phyloP scores from a whole-genome alignment of 1,140 invertebrate species.

The Drosophila triauraria region DNA sequence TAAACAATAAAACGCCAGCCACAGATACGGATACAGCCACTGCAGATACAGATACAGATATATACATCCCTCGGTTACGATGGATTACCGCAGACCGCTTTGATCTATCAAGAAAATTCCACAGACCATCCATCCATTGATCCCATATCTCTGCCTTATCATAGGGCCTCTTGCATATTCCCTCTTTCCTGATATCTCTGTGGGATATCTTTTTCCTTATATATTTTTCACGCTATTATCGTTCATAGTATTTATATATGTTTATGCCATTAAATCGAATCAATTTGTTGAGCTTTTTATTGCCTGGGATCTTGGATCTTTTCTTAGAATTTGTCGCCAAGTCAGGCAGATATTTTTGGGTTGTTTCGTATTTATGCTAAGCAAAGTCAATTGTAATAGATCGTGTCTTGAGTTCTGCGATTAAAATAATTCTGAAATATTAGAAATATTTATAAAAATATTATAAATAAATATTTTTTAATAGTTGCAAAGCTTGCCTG shows the following conservation, averaged over 20 bases:
- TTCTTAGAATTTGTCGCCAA: not conserved
- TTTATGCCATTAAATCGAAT: not conserved
- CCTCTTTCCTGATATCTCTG: not conserved
- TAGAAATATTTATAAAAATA: too few relatives aligned
- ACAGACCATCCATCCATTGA: not conserved
- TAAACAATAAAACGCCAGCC: slow-evolving; percentile 55
- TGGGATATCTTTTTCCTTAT: not conserved
- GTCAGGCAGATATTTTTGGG: slow-evolving; percentile 8
- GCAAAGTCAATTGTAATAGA: too few relatives aligned
- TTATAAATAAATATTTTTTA: too few relatives aligned
- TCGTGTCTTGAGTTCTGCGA: too few relatives aligned
- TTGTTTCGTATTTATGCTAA: too few relatives aligned
- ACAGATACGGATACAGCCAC: slow-evolving; percentile 31
- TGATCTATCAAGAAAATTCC: slow-evolving; percentile 2
- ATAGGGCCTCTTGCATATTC: not conserved
- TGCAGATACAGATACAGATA: slow-evolving; percentile 23
- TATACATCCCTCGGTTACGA: not conserved
- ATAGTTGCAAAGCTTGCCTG: too few relatives aligned
- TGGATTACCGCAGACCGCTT: slow-evolving; percentile 6
- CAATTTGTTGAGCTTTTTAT: slow-evolving; percentile 27
- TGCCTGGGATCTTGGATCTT: slow-evolving; percentile 2
- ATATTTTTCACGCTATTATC: not conserved
- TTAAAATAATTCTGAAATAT: too few relatives aligned
- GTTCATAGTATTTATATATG: not conserved
- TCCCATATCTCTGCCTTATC: not conserved